These are phyloP conservation scores for Macrotrachela quadricornifera DNA, from an alignment of 1,140 invertebrate genomes.

Conservation along the genomic window DNA sequence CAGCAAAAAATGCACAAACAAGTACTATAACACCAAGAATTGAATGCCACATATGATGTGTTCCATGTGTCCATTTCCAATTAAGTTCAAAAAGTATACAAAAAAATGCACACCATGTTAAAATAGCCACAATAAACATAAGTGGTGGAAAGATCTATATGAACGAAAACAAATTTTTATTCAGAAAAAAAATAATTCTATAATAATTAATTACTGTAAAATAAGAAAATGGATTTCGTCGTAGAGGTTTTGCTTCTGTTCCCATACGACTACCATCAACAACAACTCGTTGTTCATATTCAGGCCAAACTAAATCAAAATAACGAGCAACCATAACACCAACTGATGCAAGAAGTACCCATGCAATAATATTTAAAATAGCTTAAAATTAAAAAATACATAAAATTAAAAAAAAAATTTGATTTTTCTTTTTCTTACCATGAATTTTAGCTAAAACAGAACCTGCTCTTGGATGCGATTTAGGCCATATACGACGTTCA, in stretches of 20 bases:
- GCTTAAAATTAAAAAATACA: background rate
- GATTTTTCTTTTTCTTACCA: too few relatives aligned
- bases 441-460: too few relatives aligned
- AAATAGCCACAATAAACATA: constrained; percentile 1
- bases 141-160: constrained; percentile 5
- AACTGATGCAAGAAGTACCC: constrained; percentile 7
- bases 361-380: constrained; percentile 8
- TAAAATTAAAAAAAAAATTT: background rate
- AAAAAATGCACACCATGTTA: constrained; percentile 1
- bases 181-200: background rate
- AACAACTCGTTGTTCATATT: background rate
- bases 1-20: constrained; percentile 3
- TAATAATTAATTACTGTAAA: background rate
- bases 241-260: too few relatives aligned
- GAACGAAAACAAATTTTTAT: background rate
- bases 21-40: constrained; percentile 5
- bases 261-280: background rate
- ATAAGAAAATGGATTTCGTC: too few relatives aligned
- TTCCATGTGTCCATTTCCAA: constrained; percentile 3
- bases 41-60: constrained; percentile 1
- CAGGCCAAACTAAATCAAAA: constrained; percentile 5
- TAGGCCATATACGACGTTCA: too few relatives aligned
- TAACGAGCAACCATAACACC: constrained; percentile 3
- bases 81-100: constrained; percentile 3
- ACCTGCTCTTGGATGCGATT: too few relatives aligned